Evolutionary conservation across 2,113 vertebrate species (phyloP).

Genomic region (Leptodactylus fuscus): DNA sequence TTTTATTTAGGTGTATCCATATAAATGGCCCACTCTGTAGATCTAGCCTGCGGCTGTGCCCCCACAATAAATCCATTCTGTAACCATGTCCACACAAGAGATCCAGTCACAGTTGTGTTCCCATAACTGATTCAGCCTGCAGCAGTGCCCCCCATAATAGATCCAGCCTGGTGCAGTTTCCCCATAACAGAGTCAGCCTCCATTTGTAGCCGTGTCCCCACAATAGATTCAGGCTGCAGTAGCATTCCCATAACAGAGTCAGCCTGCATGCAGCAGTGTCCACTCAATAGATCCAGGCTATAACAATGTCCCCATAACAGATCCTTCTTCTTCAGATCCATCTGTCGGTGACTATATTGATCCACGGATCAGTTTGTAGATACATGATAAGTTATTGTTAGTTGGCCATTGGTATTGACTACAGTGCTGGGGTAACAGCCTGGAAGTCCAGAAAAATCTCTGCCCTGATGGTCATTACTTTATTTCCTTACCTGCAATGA

Average conservation of each 20-base stretch:
- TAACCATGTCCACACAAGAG: not conserved
- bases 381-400: not conserved
- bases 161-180: too few species aligned
- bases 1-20: too few species aligned
- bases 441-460: not conserved
- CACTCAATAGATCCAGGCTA: too few species aligned
- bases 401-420: not conserved
- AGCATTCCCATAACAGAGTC: too few species aligned
- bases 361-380: not conserved
- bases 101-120: not conserved
- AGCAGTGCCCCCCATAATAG: too few species aligned
- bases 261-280: too few species aligned
- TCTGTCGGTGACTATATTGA: not conserved
- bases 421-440: not conserved
- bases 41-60: not conserved
- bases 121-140: not conserved
- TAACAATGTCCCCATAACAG: too few species aligned
- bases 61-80: not conserved
- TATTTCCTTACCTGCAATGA: not conserved
- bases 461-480: not conserved
- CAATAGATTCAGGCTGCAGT: too few species aligned
- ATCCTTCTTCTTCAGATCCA: too few species aligned
- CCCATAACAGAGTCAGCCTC: too few species aligned
- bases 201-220: too few species aligned
- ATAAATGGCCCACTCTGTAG: too few species aligned